Conservation (phyloP, 2,797 vertebrate genomes). For the Myotis pilosus region DNA sequence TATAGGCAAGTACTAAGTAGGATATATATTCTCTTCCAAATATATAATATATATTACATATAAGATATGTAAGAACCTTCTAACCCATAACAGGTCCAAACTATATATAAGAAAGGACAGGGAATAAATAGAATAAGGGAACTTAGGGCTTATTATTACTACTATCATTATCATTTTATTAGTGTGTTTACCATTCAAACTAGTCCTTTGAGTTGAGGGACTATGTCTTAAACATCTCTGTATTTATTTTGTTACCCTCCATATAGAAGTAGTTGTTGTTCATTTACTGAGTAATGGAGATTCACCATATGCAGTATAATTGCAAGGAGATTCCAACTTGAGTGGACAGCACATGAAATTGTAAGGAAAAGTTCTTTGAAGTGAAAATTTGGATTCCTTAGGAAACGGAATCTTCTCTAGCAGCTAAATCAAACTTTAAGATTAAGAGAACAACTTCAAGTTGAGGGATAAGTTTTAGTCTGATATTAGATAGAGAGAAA, state of each 20-base stretch:
- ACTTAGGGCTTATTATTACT: background rate
- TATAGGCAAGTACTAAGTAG: background rate
- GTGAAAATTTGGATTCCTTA: background rate
- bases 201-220: background rate
- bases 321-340: background rate
- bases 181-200: background rate
- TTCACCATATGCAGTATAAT: background rate
- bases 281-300: background rate
- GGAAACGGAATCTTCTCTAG: background rate
- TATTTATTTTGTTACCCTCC: background rate
- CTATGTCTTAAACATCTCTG: background rate
- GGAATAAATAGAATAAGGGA: background rate
- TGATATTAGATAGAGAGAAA: background rate
- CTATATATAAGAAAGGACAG: background rate
- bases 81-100: background rate
- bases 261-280: background rate
- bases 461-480: background rate
- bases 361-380: background rate
- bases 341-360: background rate
- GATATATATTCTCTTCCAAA: background rate
- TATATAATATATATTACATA: background rate
- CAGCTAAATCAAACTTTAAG: background rate
- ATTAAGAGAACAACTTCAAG: slow-evolving; percentile 17
- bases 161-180: background rate
- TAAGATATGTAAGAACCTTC: background rate